These are phyloP conservation scores for Hypolimnas misippus DNA, from an alignment of 2,888 invertebrate genomes.

Conservation along the genomic window DNA sequence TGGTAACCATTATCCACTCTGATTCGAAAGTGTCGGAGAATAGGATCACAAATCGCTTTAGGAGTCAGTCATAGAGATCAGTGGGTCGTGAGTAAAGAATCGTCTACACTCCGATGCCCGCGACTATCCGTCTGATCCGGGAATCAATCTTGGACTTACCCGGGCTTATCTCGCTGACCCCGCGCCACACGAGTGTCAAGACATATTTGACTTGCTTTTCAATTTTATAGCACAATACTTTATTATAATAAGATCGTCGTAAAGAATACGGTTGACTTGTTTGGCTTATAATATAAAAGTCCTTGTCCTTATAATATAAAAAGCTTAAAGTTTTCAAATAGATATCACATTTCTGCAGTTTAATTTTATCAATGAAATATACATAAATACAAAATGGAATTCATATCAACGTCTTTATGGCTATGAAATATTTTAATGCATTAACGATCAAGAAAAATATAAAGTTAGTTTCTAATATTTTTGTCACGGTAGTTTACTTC, in stretches of 20 bases:
- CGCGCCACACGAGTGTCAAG: constrained; percentile 66
- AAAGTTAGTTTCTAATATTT: too few species aligned
- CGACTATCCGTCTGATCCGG: constrained; percentile 71
- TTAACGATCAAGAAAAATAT: too few species aligned
- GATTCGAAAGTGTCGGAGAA: constrained; percentile 41
- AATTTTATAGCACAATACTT: constrained; percentile 52
- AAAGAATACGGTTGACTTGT: constrained; percentile 9
- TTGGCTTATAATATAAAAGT: too few species aligned
- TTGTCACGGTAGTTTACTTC: too few species aligned
- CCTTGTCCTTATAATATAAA: background rate
- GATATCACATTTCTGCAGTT: background rate
- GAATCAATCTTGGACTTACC: constrained; percentile 80
- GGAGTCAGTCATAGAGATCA: constrained; percentile 66
- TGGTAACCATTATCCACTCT: constrained; percentile 31
- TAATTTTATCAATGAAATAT: background rate
- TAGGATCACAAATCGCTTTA: constrained; percentile 46
- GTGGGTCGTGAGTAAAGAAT: constrained; percentile 76
- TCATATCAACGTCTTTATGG: background rate
- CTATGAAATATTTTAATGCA: background rate
- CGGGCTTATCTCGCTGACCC: constrained; percentile 78
- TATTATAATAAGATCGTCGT: constrained; percentile 19
- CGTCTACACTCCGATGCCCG: constrained; percentile 68
- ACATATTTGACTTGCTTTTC: constrained; percentile 67
- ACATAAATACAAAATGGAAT: background rate
- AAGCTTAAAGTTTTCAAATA: background rate